These are phyloP conservation scores for Stenodema calcarata DNA, from an alignment of 2,888 invertebrate species.

Conservation along the genomic window DNA sequence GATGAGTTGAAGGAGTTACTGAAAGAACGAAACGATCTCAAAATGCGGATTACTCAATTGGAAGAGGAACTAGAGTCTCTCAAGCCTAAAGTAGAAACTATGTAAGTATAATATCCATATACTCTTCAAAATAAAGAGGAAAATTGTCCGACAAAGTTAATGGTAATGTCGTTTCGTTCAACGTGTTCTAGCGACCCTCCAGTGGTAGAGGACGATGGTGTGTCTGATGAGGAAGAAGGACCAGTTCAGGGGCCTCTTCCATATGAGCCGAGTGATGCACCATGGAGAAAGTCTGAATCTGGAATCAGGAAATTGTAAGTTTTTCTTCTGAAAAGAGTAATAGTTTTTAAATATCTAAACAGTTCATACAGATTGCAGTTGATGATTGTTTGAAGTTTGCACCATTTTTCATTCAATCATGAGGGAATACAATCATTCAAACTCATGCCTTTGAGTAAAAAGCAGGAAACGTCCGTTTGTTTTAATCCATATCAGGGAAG, in stretches of 20 bases:
- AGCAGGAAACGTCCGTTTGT: too few species aligned
- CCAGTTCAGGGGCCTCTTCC: slow-evolving; percentile 97
- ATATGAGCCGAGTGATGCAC: slow-evolving; percentile 95
- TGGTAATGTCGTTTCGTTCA: background rate
- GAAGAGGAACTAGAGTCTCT: slow-evolving; percentile 87
- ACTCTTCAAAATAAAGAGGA: background rate
- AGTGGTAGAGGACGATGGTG: slow-evolving; percentile 34
- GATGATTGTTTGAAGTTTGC: background rate
- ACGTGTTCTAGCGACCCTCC: background rate
- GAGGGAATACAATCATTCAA: too few species aligned
- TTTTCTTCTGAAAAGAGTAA: too few species aligned
- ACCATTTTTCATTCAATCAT: too few species aligned
- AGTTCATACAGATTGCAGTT: too few species aligned
- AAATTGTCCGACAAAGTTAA: background rate
- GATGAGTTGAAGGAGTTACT: slow-evolving; percentile 85
- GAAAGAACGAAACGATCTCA: slow-evolving; percentile 90
- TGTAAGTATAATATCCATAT: background rate
- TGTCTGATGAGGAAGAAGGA: slow-evolving; percentile 74
- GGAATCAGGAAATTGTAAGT: slow-evolving; percentile 91
- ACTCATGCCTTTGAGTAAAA: too few species aligned
- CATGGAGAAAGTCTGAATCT: slow-evolving; percentile 82
- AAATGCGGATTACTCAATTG: slow-evolving; percentile 89
- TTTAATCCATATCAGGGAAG: too few species aligned
- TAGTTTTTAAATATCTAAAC: too few species aligned
- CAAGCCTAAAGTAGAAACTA: slow-evolving; percentile 64